These are phyloP conservation scores for Garrulus glandarius DNA, from an alignment of 2,797 vertebrate genomes.

Conservation along the genomic window DNA sequence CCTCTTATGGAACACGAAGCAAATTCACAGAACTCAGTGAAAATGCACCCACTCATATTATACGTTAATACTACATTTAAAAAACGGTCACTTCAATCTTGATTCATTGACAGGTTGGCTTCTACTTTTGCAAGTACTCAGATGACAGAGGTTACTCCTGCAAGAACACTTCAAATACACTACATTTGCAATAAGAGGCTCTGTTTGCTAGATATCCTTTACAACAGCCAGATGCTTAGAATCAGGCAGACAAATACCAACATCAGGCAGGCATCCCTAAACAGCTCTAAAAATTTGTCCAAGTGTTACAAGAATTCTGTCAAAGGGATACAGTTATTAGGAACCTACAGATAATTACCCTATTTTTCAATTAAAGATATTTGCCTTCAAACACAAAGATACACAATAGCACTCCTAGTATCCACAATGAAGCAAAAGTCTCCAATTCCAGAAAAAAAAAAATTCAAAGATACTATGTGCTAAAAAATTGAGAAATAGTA, in stretches of 20 bases:
- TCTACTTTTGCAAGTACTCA: neutral
- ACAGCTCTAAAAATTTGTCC: neutral
- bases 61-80: neutral
- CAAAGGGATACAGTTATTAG: neutral
- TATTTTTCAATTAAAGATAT: neutral
- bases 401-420: neutral
- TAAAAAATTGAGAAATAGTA: neutral
- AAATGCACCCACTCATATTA: neutral
- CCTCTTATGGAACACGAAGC: neutral
- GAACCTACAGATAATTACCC: neutral
- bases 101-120: neutral
- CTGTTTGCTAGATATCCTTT: neutral
- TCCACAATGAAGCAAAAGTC: neutral
- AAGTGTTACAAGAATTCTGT: neutral
- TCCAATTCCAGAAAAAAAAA: neutral
- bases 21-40: neutral
- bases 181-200: neutral
- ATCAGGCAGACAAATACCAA: neutral
- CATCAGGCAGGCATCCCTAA: neutral
- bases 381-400: neutral
- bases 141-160: neutral
- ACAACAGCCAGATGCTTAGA: neutral
- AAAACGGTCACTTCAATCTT: neutral
- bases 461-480: neutral
- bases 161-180: neutral